Base-by-base conservation (phyloP, 2,888 invertebrate species). In the Gibbula magus region DNA sequence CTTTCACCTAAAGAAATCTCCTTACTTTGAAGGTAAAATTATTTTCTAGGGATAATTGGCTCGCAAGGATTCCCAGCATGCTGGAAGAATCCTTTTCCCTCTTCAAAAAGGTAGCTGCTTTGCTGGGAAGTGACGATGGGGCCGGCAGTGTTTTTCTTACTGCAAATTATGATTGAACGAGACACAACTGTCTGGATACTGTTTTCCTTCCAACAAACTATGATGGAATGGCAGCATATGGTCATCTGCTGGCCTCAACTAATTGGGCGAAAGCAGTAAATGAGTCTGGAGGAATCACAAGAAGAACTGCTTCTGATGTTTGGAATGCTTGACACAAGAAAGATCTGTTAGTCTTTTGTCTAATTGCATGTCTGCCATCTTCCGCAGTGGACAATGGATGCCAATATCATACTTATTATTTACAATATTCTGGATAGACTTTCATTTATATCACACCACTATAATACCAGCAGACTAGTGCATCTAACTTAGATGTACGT, bases 121-220 rank as follows among this genome's bases (percentile, higher is more conserved):
- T 8, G 10, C 45, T 45, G 45, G 13, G 18, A 32, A 61, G 61
- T 29, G 61, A 61, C 29, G 61, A 61, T 61, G 13, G 29, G 29
- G 25, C 29, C 61, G 61, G 61, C 25, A 61, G 29, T 61, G 61
- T 61, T 61, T 61, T 22, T 29, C 61, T 61, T 25, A 25, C 61
- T 29, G 29, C 61, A 61, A 61, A 61, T 61, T 61, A 61, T 61
- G 61, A 61, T 29, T 25, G 61, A 61, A 45, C 45, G 61, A 25
- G 61, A 61, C 61, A 16, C 4, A 61, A 61, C 61, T 22, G 61
- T 61, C 25, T 29, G 29, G 61, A n/a, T 29, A 61, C 22, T 61
- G 61, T 61, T 61, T 61, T 61, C 61, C 61, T 61, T 61, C 29
- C 61, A 61, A 61, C 61, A 61, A 61, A 61, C 25, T 61, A 61